Base-by-base conservation (phyloP, 2,797 vertebrate genomes). In the Pterois miles region DNA sequence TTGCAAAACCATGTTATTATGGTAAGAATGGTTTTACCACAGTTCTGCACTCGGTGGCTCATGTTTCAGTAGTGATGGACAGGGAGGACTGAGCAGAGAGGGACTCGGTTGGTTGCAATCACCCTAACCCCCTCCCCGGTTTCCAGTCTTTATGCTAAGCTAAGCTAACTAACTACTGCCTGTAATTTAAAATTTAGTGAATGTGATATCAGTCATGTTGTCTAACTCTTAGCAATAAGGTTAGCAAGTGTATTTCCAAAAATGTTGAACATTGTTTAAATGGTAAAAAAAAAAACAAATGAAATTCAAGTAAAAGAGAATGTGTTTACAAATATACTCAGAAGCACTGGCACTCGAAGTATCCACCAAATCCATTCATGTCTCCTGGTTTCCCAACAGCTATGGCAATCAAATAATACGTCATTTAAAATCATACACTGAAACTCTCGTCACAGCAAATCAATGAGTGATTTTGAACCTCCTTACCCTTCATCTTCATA, bases 381-480 rank as follows among this genome's bases (percentile, higher is more conserved):
- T 67, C 76, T 77, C 34, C 97, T 97, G 66, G 96, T 96, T 87
- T 98, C 96, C 98, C 98, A 99, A 78, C 98, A 99, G 69, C 98
- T 99, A 86, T 33, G 33, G 13, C 7, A 38, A 53, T 12, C n/a
- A 69, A 27, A 74, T 3, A 62, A 73, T 8, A 59, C 8, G 27
- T 1, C 0, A 27, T 23, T 33, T 33, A 13, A 34, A 48, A 57
- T 53, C 25, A 33, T 0, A 6, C 0, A 27, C 2, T 18, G 1
- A 53, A 29, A 4, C 33, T 29, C 1, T 43, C 4, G 3, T 4
- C 12, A 29, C 13, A 38, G 20, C 7, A 23, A 20, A 57, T 66
- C 8, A 63, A 38, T 27, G 18, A 65, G 4, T 48, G 14, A 23
- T 23, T 38, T 59, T 34, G 2, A 8, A 3, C 3, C 8, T 5